Conservation (phyloP, 2,113 vertebrate species). For the Hydrolagus affinis region DNA sequence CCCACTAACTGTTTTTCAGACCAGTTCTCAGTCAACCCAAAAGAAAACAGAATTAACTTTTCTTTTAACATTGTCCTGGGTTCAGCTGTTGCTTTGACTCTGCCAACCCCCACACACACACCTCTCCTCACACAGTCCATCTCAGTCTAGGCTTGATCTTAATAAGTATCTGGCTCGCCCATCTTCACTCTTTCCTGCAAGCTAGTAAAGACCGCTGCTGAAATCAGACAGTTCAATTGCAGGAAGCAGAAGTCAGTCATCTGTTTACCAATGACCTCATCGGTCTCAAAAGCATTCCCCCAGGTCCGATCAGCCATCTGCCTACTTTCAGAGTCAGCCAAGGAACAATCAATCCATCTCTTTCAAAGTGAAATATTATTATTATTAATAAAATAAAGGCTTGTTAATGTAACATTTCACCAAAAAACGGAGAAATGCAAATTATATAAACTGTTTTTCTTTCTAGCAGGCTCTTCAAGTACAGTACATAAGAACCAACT, state of each 20-base stretch:
- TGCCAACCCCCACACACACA: not conserved
- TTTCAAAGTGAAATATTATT: constrained; percentile 10
- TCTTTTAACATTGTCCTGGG: not conserved
- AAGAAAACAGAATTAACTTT: not conserved
- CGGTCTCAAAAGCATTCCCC: not conserved
- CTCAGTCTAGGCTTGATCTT: not conserved
- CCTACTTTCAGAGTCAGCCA: not conserved
- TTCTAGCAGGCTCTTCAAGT: too few species aligned
- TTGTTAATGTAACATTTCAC: not conserved
- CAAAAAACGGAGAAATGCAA: not conserved
- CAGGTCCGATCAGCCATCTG: constrained; percentile 2
- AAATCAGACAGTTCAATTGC: not conserved
- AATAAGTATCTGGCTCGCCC: not conserved
- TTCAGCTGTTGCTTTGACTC: not conserved
- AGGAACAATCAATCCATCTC: not conserved
- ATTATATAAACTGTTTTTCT: too few species aligned
- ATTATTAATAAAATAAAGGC: not conserved
- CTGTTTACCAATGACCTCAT: constrained; percentile 16
- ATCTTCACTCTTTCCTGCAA: not conserved
- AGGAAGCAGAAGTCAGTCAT: not conserved
- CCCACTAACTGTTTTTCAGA: not conserved
- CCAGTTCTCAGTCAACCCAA: not conserved
- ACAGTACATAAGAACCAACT: too few species aligned
- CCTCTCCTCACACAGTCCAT: not conserved
- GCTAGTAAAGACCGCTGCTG: too few species aligned